phyloP scores from a whole-genome alignment of 2,888 invertebrate genomes.

The Caenorhabditis angaria region DNA sequence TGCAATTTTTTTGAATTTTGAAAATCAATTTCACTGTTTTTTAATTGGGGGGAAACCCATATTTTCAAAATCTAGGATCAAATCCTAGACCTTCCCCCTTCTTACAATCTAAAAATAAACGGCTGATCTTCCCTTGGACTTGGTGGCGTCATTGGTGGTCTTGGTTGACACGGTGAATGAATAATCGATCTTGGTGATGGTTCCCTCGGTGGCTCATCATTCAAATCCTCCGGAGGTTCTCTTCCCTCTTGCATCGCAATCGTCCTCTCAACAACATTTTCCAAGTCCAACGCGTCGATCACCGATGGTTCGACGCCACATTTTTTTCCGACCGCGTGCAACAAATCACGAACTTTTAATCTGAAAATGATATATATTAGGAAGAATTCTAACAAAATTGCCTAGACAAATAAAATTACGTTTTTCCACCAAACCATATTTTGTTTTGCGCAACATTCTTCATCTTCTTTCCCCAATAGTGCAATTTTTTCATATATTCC shows the following conservation, averaged over 20 bases:
- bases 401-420: conserved; percentile 37
- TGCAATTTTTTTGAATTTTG: neutral
- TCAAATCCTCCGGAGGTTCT: conserved; percentile 67
- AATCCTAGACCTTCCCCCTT: too few species aligned
- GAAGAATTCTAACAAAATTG: conserved; percentile 3
- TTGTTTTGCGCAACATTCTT: conserved; percentile 69
- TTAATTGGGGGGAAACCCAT: too few species aligned
- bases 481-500: conserved; percentile 70
- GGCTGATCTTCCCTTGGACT: conserved; percentile 46
- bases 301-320: conserved; percentile 68
- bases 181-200: conserved; percentile 43
- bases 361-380: conserved; percentile 37
- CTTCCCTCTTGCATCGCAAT: conserved; percentile 69
- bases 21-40: neutral
- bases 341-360: conserved; percentile 66
- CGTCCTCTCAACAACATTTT: conserved; percentile 70
- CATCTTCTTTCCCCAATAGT: conserved; percentile 69
- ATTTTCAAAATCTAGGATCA: too few species aligned
- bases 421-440: conserved; percentile 72
- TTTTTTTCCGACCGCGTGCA: conserved; percentile 71
- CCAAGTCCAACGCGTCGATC: conserved; percentile 69
- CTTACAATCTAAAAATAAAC: conserved; percentile 42
- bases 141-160: conserved; percentile 44
- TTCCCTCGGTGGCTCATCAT: conserved; percentile 55
- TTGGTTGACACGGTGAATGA: conserved; percentile 36